Conservation (phyloP, 2,888 invertebrate genomes). For the Tupiocoris notatus region DNA sequence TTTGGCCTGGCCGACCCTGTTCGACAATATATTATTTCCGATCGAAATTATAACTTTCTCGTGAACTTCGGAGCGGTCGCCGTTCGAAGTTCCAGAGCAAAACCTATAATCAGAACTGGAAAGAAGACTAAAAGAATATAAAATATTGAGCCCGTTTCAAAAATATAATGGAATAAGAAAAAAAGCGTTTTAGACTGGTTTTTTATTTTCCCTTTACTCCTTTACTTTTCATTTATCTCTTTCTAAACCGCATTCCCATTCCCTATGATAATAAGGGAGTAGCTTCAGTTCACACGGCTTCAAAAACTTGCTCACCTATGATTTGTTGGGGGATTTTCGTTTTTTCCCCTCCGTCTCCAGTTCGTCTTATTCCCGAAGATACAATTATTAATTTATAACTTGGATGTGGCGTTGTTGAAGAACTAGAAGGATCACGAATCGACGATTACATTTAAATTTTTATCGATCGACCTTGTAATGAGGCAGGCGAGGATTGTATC, state of each 20-base stretch:
- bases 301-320: constrained; percentile 37
- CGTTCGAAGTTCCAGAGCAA: constrained; percentile 19
- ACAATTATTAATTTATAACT: constrained; percentile 40
- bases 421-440: constrained; percentile 24
- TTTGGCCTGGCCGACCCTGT: not conserved
- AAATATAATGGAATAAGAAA: constrained; percentile 32
- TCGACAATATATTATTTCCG: constrained; percentile 36
- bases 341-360: not conserved
- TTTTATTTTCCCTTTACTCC: constrained; percentile 12
- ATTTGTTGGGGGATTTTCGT: constrained; percentile 36
- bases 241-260: constrained; percentile 13
- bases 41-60: constrained; percentile 38
- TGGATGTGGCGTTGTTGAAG: not conserved
- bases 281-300: constrained; percentile 35
- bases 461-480: constrained; percentile 4
- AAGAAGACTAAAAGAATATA: constrained; percentile 32
- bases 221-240: not conserved
- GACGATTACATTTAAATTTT: constrained; percentile 38
- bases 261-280: constrained; percentile 38
- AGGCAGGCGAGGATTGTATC: not conserved
- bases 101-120: constrained; percentile 36
- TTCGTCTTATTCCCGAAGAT: constrained; percentile 8
- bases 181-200: constrained; percentile 13
- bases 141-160: constrained; percentile 34
- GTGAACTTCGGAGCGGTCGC: not conserved